These are phyloP conservation scores for Nasonia oneida DNA, from an alignment of 2,888 invertebrate species.

Conservation along the genomic window DNA sequence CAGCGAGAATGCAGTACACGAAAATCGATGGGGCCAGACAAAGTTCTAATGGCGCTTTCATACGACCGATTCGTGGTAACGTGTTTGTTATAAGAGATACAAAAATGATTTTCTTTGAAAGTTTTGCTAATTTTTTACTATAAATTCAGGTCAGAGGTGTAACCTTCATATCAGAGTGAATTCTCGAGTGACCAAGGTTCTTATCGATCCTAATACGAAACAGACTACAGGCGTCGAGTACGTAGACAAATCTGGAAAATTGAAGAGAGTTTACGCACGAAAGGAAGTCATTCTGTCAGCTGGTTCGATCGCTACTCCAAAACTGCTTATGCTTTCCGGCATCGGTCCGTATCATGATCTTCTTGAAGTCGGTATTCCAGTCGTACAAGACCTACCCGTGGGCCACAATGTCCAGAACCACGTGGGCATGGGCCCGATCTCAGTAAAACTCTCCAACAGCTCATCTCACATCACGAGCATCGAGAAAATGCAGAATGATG, in stretches of 20 bases:
- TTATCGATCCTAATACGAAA: constrained; percentile 79
- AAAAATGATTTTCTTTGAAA: neutral
- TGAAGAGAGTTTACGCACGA: constrained; percentile 81
- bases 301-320: constrained; percentile 93
- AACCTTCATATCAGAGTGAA: constrained; percentile 64
- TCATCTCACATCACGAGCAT: neutral
- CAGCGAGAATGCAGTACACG: constrained; percentile 77
- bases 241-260: constrained; percentile 71
- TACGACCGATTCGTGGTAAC: constrained; percentile 81
- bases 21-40: constrained; percentile 82
- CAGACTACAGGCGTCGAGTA: constrained; percentile 76
- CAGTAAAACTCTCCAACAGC: neutral
- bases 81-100: no score
- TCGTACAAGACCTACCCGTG: constrained; percentile 83
- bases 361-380: constrained; percentile 80
- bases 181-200: constrained; percentile 80
- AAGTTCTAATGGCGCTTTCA: constrained; percentile 84
- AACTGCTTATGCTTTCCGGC: constrained; percentile 92
- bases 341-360: constrained; percentile 83
- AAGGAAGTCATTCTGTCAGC: constrained; percentile 93
- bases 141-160: constrained; percentile 71
- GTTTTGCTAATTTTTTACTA: neutral
- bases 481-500: neutral
- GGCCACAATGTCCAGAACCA: constrained; percentile 85
- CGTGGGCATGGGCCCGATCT: constrained; percentile 72